Conservation (phyloP, 2,888 invertebrate species). For the Melinaea menophilus region DNA sequence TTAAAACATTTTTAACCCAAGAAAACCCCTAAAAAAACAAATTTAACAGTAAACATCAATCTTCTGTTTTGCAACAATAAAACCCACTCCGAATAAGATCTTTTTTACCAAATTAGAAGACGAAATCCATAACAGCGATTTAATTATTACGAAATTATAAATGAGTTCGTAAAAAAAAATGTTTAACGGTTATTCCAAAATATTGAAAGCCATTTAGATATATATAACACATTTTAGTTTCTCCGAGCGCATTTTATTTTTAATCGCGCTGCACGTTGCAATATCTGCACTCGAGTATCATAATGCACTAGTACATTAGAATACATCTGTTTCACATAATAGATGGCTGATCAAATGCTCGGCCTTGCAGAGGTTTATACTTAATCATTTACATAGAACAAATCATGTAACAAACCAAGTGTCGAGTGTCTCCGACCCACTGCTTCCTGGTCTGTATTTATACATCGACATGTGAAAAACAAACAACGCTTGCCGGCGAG, state of each 20-base stretch:
- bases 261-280: constrained; percentile 26
- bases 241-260: constrained; percentile 21
- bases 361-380: constrained; percentile 1
- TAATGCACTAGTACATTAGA: constrained; percentile 11
- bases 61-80: no score
- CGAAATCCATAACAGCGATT: no score
- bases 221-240: background rate
- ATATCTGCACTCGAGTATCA: constrained; percentile 14
- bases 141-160: no score
- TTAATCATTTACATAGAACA: background rate
- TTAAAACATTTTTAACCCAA: no score
- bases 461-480: constrained; percentile 71
- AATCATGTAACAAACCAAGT: constrained; percentile 38
- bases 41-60: no score
- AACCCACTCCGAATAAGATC: no score
- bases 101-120: no score
- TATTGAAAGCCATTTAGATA: no score
- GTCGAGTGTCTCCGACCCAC: constrained; percentile 50
- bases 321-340: constrained; percentile 13
- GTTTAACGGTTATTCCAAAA: no score
- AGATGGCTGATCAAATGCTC: constrained; percentile 4
- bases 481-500: constrained; percentile 63
- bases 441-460: constrained; percentile 72
- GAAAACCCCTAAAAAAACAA: no score
- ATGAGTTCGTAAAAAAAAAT: no score